Percentiles rank a stretch among this genome's conserved stretches.
Evolutionary conservation across 2,888 invertebrate genomes (phyloP).

Genomic region (Spodoptera littoralis): DNA sequence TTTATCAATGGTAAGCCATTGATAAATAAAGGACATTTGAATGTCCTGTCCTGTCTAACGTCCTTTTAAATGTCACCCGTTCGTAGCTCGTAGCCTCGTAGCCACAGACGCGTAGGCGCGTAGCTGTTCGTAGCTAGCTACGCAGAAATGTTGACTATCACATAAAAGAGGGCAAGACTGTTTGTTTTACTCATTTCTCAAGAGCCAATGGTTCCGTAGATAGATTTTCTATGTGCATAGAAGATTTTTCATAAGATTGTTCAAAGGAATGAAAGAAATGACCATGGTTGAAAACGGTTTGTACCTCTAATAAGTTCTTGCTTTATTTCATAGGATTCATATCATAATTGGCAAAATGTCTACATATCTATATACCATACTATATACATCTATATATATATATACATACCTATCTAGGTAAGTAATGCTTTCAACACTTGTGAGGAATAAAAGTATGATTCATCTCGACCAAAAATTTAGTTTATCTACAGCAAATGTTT

Average conservation of each 20-base stretch:
- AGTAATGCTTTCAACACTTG: too few species aligned
- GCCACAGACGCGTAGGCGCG: slow-evolving; percentile 60
- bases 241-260: too few species aligned
- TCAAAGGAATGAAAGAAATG: too few species aligned
- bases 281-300: too few species aligned
- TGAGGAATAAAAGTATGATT: not conserved
- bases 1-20: slow-evolving; percentile 47
- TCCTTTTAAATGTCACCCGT: slow-evolving; percentile 53
- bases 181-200: slow-evolving; percentile 40
- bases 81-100: slow-evolving; percentile 56
- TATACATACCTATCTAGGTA: too few species aligned
- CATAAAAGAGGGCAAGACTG: slow-evolving; percentile 36
- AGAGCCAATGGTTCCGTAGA: slow-evolving; percentile 10
- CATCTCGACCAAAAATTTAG: not conserved
- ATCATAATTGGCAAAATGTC: too few species aligned
- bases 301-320: too few species aligned
- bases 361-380: not conserved
- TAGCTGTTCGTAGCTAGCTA: slow-evolving; percentile 48
- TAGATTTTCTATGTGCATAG: not conserved
- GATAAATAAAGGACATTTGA: slow-evolving; percentile 55
- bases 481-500: too few species aligned
- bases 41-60: slow-evolving; percentile 45
- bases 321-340: too few species aligned
- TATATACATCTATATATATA: too few species aligned
- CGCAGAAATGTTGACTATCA: slow-evolving; percentile 36